Evolutionary conservation across 2,113 vertebrate genomes (phyloP).

Genomic region (Acinonyx jubatus): DNA sequence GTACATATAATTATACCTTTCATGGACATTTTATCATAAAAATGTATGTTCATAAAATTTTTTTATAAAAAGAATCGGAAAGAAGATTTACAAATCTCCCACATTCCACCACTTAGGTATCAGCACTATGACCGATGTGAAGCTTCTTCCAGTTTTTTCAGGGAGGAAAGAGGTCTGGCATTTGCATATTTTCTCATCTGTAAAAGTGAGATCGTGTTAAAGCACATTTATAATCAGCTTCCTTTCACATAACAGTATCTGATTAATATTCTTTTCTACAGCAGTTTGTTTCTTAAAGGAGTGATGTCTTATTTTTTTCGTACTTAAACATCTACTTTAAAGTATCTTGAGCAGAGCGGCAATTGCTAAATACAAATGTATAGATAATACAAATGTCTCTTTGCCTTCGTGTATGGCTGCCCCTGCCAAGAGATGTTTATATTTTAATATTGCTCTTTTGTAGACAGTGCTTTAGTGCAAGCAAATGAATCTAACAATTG

Average conservation of each 20-base stretch:
- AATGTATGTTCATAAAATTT: constrained; percentile 42
- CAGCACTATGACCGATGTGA: not conserved
- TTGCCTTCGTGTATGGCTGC: not conserved
- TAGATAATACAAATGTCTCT: constrained; percentile 15
- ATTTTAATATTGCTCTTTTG: constrained; percentile 55
- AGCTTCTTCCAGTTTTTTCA: not conserved
- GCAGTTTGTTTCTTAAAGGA: constrained; percentile 37
- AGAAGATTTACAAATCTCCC: not conserved
- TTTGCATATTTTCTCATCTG: constrained; percentile 50
- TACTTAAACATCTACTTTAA: constrained; percentile 55
- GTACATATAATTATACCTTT: constrained; percentile 30
- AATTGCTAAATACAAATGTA: constrained; percentile 47
- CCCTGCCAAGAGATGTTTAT: constrained; percentile 9
- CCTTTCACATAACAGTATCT: not conserved
- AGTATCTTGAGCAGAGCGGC: constrained; percentile 17
- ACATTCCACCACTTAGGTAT: not conserved
- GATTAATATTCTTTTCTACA: constrained; percentile 51
- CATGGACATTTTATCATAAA: constrained; percentile 49
- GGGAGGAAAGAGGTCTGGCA: not conserved
- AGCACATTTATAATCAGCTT: constrained; percentile 26
- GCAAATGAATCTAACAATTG: constrained; percentile 52
- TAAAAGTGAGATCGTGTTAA: constrained; percentile 35
- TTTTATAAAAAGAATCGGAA: not conserved
- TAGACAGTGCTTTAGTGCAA: constrained; percentile 32
- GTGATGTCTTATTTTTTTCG: constrained; percentile 4